phyloP scores from a whole-genome alignment of 2,888 invertebrate species.

The Ceratothoa steindachneri region DNA sequence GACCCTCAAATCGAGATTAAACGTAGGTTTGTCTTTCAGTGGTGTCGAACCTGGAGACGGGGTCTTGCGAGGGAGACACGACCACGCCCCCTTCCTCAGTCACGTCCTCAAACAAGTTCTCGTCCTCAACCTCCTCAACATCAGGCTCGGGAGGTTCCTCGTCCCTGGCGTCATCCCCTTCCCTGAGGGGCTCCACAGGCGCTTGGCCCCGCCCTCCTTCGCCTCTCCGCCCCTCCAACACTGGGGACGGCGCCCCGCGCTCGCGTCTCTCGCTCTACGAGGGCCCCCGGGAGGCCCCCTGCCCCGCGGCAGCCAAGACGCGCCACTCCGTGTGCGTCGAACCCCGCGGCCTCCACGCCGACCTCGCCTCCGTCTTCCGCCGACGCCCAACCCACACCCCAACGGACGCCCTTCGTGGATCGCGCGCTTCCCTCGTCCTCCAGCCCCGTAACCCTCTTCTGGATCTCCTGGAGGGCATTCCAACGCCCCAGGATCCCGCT shows the following conservation, averaged over 20 bases:
- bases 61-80: background rate
- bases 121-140: conserved; percentile 40
- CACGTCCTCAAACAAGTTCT: conserved; percentile 45
- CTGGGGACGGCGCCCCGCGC: conserved; percentile 29
- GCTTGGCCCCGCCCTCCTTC: conserved; percentile 42
- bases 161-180: conserved; percentile 42
- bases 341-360: conserved; percentile 3
- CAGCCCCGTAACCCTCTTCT: conserved; percentile 44
- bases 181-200: conserved; percentile 32
- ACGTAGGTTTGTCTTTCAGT: conserved; percentile 9
- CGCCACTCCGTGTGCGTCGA: conserved; percentile 29
- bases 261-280: conserved; percentile 39
- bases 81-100: conserved; percentile 45
- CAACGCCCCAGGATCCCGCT: conserved; percentile 16
- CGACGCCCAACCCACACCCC: conserved; percentile 8
- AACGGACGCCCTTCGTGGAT: conserved; percentile 15
- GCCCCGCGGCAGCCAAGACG: conserved; percentile 28
- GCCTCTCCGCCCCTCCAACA: conserved; percentile 15
- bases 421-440: conserved; percentile 21
- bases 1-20: too few species aligned
- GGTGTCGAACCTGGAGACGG: background rate
- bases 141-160: conserved; percentile 39
- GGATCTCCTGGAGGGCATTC: conserved; percentile 40
- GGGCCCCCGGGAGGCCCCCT: conserved; percentile 29
- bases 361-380: conserved; percentile 1